Base-by-base conservation (phyloP, 2,888 invertebrate genomes). In the Bedellia somnulentella region DNA sequence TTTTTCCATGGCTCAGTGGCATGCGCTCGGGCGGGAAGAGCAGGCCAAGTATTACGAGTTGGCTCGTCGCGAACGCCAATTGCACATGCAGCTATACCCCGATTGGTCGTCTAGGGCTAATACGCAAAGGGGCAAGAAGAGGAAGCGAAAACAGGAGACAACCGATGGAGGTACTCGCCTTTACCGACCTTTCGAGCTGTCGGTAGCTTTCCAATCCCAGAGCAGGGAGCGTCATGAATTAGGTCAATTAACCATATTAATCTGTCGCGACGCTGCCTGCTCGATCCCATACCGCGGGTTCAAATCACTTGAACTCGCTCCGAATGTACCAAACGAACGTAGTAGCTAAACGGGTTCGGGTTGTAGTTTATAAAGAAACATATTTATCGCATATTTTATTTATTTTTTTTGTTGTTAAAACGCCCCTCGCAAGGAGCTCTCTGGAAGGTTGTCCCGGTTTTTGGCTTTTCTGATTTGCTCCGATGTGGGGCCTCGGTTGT, bases 1-100 rank as follows among this genome's bases (percentile, higher is more conserved):
- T 73, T 76, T 76, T 77, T 76, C 71, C 75, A 75, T 54, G 48
- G 58, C 57, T 71, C 79, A 97, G 95, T 99, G 99, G 99, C 99
- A 99, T 85, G 94, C 95, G 77, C 87, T 99, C 83, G 93, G 94
- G 78, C 89, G 95, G 80, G 93, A 94, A 80, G 96, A 98, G 82
- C 97, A 98, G 83, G 92, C 94, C 80, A 96, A 96, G 83, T 97
- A 98, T 88, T 97, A 97, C 85, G 96, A 96, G 81, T 85, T 95
- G 88, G 96, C 97, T 64, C 86, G 94, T 75, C 89, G 94, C 79
- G 97, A 97, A 82, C 87, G 96, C 78, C 95, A 97, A 83, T 87
- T 94, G 75, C 98, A 98, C 83, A 90, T 93, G 89, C 93, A 95
- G 85, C 87, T 94, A 80, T 96, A 98, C 84, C 97, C 97, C 68